These are phyloP conservation scores for Trichogramma dendrolimi DNA, from an alignment of 2,888 invertebrate species.

Conservation along the genomic window DNA sequence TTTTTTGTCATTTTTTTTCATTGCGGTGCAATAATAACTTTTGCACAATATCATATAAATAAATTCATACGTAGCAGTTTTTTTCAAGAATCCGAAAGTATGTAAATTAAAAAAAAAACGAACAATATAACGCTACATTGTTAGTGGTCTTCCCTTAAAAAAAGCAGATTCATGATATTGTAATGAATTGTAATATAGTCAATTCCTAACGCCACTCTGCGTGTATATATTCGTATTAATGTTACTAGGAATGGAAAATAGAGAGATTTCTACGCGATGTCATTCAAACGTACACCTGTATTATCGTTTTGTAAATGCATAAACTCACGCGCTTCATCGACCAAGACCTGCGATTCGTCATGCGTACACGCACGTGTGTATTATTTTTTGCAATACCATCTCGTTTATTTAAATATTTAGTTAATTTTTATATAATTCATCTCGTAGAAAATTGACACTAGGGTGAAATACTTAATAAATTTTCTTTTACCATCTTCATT, in stretches of 20 bases:
- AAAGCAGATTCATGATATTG: too few species aligned
- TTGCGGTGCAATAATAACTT: too few species aligned
- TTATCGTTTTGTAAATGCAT: constrained; percentile 20
- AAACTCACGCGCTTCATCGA: constrained; percentile 27
- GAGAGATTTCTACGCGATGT: constrained; percentile 6
- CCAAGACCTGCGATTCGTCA: constrained; percentile 17
- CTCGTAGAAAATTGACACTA: constrained; percentile 51
- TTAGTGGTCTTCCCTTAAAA: too few species aligned
- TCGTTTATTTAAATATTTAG: too few species aligned
- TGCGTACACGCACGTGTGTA: constrained; percentile 17
- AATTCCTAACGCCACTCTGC: constrained; percentile 5
- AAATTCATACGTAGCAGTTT: too few species aligned
- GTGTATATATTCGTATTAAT: too few species aligned
- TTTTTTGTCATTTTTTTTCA: too few species aligned
- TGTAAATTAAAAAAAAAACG: too few species aligned
- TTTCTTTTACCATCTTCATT: constrained; percentile 30
- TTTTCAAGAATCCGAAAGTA: too few species aligned
- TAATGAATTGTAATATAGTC: neutral
- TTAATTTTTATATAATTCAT: constrained; percentile 12
- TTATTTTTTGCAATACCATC: neutral
- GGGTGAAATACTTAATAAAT: constrained; percentile 34
- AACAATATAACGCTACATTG: too few species aligned
- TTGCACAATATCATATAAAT: too few species aligned
- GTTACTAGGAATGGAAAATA: constrained; percentile 12
- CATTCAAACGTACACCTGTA: too few species aligned